Evolutionary conservation across 2,888 invertebrate species (phyloP).

Genomic region (Chymomyza amoena): DNA sequence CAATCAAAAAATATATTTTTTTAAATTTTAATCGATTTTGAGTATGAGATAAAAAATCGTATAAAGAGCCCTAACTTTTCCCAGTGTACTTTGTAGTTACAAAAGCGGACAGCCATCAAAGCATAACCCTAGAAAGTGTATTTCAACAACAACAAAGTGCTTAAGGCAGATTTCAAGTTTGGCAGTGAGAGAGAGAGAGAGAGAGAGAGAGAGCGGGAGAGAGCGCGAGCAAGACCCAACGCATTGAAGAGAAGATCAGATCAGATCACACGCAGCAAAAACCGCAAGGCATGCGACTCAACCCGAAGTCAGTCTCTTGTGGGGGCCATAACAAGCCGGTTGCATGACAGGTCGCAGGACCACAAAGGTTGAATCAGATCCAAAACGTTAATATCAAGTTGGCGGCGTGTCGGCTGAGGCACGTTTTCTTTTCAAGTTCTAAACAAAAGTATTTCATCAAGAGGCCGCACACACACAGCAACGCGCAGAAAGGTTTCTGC

Average conservation of each 20-base stretch:
- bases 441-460: neutral
- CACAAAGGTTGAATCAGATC: neutral
- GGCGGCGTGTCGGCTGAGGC: neutral
- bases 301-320: constrained; percentile 4
- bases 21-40: too few relatives aligned
- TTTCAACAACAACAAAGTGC: neutral
- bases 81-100: neutral
- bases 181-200: neutral
- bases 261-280: neutral
- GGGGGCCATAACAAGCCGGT: constrained; percentile 11
- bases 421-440: neutral
- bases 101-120: neutral
- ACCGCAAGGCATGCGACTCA: constrained; percentile 3
- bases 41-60: too few relatives aligned
- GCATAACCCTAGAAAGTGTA: neutral
- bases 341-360: constrained; percentile 1
- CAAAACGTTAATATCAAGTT: constrained; percentile 3
- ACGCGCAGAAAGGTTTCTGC: neutral
- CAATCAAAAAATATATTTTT: too few relatives aligned
- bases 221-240: constrained; percentile 11
- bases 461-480: neutral
- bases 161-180: neutral
- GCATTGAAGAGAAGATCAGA: neutral
- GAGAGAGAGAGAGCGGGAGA: constrained; percentile 16
- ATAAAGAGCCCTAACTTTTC: neutral